Percentiles rank a stretch among this genome's conserved stretches.
phyloP scores from a whole-genome alignment of 2,113 vertebrate genomes.

The Psettodes erumei region DNA sequence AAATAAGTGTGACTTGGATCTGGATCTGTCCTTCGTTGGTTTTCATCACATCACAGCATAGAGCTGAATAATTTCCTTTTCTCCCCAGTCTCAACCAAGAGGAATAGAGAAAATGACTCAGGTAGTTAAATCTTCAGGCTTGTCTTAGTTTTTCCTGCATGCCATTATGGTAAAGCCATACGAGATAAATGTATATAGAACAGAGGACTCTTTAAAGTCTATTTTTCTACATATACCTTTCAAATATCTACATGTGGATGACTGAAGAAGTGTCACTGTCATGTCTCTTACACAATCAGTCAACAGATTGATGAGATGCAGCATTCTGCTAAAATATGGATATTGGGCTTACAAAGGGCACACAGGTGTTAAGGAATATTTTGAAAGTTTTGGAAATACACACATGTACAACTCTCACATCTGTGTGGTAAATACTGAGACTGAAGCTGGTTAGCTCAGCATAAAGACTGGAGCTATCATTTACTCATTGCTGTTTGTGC shows the following conservation, averaged over 20 bases:
- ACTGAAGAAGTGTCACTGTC: slow-evolving; percentile 52
- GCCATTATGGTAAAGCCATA: slow-evolving; percentile 81
- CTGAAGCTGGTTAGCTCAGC: background rate
- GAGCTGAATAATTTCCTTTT: slow-evolving; percentile 60
- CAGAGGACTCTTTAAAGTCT: slow-evolving; percentile 76
- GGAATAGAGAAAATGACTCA: slow-evolving; percentile 80
- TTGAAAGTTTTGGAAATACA: slow-evolving; percentile 1
- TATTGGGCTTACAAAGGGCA: slow-evolving; percentile 1
- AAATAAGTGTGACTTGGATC: slow-evolving; percentile 28
- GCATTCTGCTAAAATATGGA: slow-evolving; percentile 5
- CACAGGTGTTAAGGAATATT: slow-evolving; percentile 6
- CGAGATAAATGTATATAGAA: slow-evolving; percentile 75
- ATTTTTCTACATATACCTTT: slow-evolving; percentile 79
- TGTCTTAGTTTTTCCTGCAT: slow-evolving; percentile 81
- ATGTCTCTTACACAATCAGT: slow-evolving; percentile 42
- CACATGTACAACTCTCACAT: slow-evolving; percentile 1
- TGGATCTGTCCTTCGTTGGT: slow-evolving; percentile 26
- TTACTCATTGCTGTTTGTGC: background rate
- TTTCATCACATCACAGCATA: slow-evolving; percentile 49
- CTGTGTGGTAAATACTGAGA: background rate
- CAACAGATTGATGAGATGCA: slow-evolving; percentile 13
- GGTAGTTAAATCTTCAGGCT: slow-evolving; percentile 84
- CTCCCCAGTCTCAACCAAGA: slow-evolving; percentile 50
- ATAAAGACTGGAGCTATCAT: background rate
- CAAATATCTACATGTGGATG: slow-evolving; percentile 55